A percentile compares a stretch with the other conserved stretches of the same genome.
Conservation (phyloP, 2,797 vertebrate species). For the Anniella stebbinsi region DNA sequence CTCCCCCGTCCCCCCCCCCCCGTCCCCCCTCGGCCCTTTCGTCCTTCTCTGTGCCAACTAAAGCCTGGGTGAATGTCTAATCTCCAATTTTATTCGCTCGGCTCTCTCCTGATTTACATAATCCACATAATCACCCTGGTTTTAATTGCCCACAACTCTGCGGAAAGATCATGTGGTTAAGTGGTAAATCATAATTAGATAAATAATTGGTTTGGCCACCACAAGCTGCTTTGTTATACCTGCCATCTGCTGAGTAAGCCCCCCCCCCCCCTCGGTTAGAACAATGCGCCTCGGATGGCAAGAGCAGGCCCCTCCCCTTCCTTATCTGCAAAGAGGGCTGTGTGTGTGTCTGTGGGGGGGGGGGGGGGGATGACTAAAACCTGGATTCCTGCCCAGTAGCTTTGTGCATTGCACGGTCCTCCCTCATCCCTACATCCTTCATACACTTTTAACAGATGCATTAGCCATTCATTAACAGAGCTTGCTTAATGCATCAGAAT, state of each 20-base stretch:
- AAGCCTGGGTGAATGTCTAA: constrained; percentile 83
- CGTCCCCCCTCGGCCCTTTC: neutral
- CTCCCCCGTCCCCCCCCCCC: neutral
- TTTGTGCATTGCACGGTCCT: constrained; percentile 38
- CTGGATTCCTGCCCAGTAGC: constrained; percentile 71
- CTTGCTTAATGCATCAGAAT: constrained; percentile 59
- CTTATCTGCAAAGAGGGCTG: constrained; percentile 23
- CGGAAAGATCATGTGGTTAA: constrained; percentile 93
- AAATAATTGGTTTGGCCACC: constrained; percentile 96
- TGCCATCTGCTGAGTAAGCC: constrained; percentile 91
- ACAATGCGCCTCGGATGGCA: constrained; percentile 78
- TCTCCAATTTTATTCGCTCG: constrained; percentile 86
- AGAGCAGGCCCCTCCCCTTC: constrained; percentile 60
- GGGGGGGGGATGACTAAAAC: constrained; percentile 37
- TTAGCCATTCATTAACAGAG: constrained; percentile 65
- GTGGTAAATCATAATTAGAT: constrained; percentile 98
- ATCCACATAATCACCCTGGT: constrained; percentile 90
- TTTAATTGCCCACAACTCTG: constrained; percentile 92
- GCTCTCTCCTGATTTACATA: constrained; percentile 88
- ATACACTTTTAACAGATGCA: constrained; percentile 50
- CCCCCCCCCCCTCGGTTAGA: constrained; percentile 62
- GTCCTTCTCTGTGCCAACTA: constrained; percentile 74
- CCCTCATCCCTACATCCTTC: constrained; percentile 21
- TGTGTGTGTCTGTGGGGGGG: neutral
- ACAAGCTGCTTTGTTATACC: constrained; percentile 93